Percentiles rank a stretch among this genome's conserved stretches.
These are phyloP conservation scores for Pogonus chalceus DNA, from an alignment of 1,140 invertebrate genomes.

Conservation along the genomic window DNA sequence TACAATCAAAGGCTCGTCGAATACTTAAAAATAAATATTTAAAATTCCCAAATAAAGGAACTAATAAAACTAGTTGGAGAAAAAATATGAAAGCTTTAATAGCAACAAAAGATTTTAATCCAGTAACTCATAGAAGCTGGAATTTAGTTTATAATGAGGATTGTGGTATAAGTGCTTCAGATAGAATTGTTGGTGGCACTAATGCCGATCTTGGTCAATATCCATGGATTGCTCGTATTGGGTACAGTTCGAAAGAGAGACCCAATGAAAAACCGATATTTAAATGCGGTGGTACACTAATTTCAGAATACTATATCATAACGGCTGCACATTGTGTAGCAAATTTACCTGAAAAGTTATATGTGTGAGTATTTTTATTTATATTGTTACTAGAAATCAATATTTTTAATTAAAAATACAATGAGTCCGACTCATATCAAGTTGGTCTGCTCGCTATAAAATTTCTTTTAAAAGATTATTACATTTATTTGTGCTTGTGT, in stretches of 20 bases:
- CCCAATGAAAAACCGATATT: constrained; percentile 19
- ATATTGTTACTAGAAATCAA: too few species aligned
- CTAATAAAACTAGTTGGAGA: too few species aligned
- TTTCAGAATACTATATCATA: constrained; percentile 48
- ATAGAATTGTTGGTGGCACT: constrained; percentile 52
- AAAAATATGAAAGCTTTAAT: too few species aligned
- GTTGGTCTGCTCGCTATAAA: too few species aligned
- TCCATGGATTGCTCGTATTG: constrained; percentile 58
- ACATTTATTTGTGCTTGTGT: constrained; percentile 51
- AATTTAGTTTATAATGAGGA: constrained; percentile 13
- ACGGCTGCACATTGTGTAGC: constrained; percentile 58
- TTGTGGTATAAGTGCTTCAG: constrained; percentile 44
- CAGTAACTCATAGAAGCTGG: constrained; percentile 15
- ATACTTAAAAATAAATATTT: too few species aligned
- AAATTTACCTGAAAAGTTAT: constrained; percentile 24
- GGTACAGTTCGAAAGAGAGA: constrained; percentile 34
- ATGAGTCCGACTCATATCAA: too few species aligned
- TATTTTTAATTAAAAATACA: too few species aligned
- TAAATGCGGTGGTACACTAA: constrained; percentile 53
- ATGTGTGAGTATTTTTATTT: neutral
- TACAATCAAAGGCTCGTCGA: too few species aligned
- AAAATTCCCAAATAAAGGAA: too few species aligned
- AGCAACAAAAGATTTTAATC: neutral
- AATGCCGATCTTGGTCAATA: constrained; percentile 49
- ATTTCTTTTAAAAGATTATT: constrained; percentile 42